Evolutionary conservation across 2,888 invertebrate genomes (phyloP).

Genomic region (Oligia strigilis): DNA sequence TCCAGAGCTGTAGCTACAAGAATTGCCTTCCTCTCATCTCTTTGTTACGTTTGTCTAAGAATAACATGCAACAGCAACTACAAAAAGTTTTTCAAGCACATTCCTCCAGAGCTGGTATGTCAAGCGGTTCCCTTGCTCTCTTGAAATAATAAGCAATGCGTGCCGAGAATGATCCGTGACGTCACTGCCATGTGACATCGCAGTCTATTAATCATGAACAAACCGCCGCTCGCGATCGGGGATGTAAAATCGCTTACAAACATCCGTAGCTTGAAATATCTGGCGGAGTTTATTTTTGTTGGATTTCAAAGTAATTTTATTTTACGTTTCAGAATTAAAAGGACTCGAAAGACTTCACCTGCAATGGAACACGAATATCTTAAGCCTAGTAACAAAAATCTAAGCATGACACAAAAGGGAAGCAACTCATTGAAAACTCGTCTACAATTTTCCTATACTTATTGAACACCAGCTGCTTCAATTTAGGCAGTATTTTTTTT

Average conservation of each 20-base stretch:
- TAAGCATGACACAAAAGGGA: background rate
- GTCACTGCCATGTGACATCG: slow-evolving; percentile 82
- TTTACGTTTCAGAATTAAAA: background rate
- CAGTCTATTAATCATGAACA: slow-evolving; percentile 84
- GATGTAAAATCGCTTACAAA: slow-evolving; percentile 64
- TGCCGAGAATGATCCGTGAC: slow-evolving; percentile 74
- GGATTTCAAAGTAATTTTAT: background rate
- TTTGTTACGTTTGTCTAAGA: slow-evolving; percentile 11
- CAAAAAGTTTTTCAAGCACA: slow-evolving; percentile 42
- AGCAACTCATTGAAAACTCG: background rate
- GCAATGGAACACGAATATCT: background rate
- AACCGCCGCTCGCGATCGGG: slow-evolving; percentile 76
- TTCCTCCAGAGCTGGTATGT: slow-evolving; percentile 52
- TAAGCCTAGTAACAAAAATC: background rate
- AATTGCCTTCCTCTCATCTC: background rate
- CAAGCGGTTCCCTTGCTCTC: slow-evolving; percentile 65
- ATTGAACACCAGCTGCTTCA: background rate
- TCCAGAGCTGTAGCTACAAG: background rate
- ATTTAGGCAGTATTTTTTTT: background rate
- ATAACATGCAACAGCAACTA: slow-evolving; percentile 18
- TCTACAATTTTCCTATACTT: background rate
- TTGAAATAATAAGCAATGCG: slow-evolving; percentile 75
- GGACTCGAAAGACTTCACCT: background rate
- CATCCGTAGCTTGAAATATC: slow-evolving; percentile 62
- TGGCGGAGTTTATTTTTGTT: slow-evolving; percentile 41